A percentile compares a stretch with the other conserved stretches of the same genome.
phyloP scores from a whole-genome alignment of 2,797 vertebrate genomes.

The Notolabrus celidotus region DNA sequence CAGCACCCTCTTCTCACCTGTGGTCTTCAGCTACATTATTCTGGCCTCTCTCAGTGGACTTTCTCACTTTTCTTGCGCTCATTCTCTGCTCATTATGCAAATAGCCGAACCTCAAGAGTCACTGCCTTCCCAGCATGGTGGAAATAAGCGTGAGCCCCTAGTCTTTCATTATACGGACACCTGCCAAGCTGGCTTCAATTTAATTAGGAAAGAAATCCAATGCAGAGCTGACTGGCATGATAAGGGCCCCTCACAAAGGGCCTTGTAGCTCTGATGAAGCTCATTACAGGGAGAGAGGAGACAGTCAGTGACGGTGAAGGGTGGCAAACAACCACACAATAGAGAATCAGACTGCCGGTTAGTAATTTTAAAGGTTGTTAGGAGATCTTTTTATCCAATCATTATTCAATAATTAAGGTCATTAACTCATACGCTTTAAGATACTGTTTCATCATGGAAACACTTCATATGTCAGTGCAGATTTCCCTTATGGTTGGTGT shows the following conservation, averaged over 20 bases:
- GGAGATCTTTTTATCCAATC: background rate
- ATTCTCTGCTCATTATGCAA: constrained; percentile 50
- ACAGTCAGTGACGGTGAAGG: constrained; percentile 11
- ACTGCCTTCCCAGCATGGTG: constrained; percentile 42
- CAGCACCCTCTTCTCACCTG: constrained; percentile 28
- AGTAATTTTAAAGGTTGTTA: background rate
- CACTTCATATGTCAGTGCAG: no score
- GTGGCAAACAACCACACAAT: background rate
- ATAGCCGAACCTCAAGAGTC: constrained; percentile 40
- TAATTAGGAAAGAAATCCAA: constrained; percentile 65
- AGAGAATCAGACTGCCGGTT: constrained; percentile 4
- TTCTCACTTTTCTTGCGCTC: constrained; percentile 21
- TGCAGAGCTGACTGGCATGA: constrained; percentile 22
- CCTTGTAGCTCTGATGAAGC: constrained; percentile 18
- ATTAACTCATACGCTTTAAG: background rate
- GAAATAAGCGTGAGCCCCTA: constrained; percentile 35
- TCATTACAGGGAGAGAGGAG: constrained; percentile 38
- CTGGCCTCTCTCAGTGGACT: constrained; percentile 4
- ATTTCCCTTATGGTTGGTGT: no score
- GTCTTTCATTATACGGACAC: constrained; percentile 59
- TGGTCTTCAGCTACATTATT: constrained; percentile 12
- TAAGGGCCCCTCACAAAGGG: constrained; percentile 38
- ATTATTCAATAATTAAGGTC: background rate
- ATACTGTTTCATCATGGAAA: no score
- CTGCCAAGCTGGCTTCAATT: constrained; percentile 54